Evolutionary conservation across 2,113 vertebrate species (phyloP), one percentile per base, ranked within the genome.

Genomic region (Paramisgurnus dabryanus): DNA sequence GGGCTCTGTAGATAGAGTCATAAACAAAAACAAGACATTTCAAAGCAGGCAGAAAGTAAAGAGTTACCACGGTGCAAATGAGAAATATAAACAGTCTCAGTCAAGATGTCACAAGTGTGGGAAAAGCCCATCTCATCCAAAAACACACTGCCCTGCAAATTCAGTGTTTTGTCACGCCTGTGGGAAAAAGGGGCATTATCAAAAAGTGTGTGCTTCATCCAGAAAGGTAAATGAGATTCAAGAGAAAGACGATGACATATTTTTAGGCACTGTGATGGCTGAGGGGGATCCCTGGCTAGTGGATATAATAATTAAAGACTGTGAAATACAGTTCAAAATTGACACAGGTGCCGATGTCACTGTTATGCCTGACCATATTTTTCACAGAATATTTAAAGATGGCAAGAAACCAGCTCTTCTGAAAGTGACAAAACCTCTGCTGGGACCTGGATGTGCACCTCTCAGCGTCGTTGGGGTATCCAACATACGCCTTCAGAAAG

Each of bases 111-210:
- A 64, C 63, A 67, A 78, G 34, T 78, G 49, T 39, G 63, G 63
- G 15, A 67, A 67, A 40, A 60, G 72, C 2, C 55, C 57, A 17
- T 61, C 15, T 6, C 55, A 75, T 45, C 39, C 55, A 4, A 67
- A 78, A 57, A 17, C 43, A 5, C 61, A 77, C 13, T 77, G 76
- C 40, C 76, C 75, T 17, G 63, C 76, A 57, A n/a, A 78, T 17
- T 15, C 63, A 18, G 75, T 66, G 57, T 34, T 64, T 7, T 76
- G 74, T 13, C 60, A 50, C 13, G 74, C 58, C 9, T 76, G 58
- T 76, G 74, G 74, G 7, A 76, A 65, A 45, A 76, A 17, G 11
- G 74, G 74, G 7, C 75, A 67, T 10, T 67, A 15, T 40, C 64
- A 78, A 34, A 72, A 40, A 39, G 27, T 57, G 50, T 72, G 68